Evolutionary conservation across 2,113 vertebrate species (phyloP).

Genomic region (Festucalex cinctus): DNA sequence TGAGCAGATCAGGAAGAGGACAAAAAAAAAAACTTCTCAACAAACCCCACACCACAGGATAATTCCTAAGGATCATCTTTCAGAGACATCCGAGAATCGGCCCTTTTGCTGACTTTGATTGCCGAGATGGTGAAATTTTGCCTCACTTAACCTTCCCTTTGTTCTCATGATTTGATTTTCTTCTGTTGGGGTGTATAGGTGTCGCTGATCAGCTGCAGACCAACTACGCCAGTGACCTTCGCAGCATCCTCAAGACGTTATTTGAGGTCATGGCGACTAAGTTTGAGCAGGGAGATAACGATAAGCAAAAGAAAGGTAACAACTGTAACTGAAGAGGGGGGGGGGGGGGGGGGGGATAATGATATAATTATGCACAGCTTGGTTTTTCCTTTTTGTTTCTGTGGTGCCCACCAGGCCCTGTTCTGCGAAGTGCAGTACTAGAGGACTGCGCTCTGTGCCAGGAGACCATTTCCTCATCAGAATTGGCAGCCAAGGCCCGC

Average conservation of each 20-base stretch:
- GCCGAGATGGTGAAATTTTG: neutral
- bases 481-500: constrained; percentile 86
- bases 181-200: constrained; percentile 64
- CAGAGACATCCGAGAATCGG: neutral
- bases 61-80: neutral
- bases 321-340: neutral
- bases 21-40: neutral
- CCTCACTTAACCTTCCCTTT: neutral
- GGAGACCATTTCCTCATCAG: constrained; percentile 88
- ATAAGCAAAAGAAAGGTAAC: constrained; percentile 85
- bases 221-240: constrained; percentile 95
- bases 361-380: neutral
- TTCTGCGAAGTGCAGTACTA: constrained; percentile 80
- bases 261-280: constrained; percentile 99
- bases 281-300: constrained; percentile 81
- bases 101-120: neutral
- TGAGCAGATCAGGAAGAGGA: neutral
- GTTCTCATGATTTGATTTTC: neutral
- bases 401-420: constrained; percentile 72
- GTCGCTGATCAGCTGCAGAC: constrained; percentile 98
- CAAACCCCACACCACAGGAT: neutral
- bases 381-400: constrained; percentile 14
- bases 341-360: neutral
- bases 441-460: constrained; percentile 96
- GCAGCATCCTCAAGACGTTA: constrained; percentile 94